These are phyloP conservation scores for Sula dactylatra DNA, from an alignment of 2,113 vertebrate species.

Conservation along the genomic window DNA sequence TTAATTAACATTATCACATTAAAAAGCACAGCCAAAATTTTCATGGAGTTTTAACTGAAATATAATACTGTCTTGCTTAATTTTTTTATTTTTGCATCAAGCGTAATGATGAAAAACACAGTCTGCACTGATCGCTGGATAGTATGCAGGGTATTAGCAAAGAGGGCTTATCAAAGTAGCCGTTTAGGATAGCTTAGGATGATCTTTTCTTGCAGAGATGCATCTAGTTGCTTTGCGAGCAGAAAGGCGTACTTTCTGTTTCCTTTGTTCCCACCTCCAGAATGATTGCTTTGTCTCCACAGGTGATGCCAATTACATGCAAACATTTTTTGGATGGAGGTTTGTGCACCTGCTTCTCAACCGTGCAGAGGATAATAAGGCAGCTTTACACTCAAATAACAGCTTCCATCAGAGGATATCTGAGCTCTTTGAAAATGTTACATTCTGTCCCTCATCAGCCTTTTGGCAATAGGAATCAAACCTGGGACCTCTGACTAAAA, in stretches of 20 bases:
- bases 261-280: neutral
- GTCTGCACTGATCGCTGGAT: neutral
- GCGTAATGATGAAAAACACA: neutral
- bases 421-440: neutral
- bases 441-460: neutral
- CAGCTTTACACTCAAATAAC: neutral
- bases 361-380: neutral
- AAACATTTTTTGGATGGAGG: neutral
- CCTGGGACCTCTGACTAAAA: neutral
- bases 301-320: neutral
- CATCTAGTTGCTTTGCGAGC: neutral
- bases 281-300: neutral
- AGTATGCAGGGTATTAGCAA: neutral
- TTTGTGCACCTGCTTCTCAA: slow-evolving; percentile 15
- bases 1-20: slow-evolving; percentile 69
- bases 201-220: neutral
- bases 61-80: slow-evolving; percentile 36
- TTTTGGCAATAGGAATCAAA: neutral
- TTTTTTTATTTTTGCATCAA: neutral
- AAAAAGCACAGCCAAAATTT: slow-evolving; percentile 58
- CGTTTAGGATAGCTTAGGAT: neutral
- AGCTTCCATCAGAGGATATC: neutral
- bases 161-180: neutral
- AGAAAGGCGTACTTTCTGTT: neutral
- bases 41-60: slow-evolving; percentile 68